Evolutionary conservation across 2,888 invertebrate genomes (phyloP), one percentile per base, ranked within the genome.

Genomic region (Odontocerum albicorne): DNA sequence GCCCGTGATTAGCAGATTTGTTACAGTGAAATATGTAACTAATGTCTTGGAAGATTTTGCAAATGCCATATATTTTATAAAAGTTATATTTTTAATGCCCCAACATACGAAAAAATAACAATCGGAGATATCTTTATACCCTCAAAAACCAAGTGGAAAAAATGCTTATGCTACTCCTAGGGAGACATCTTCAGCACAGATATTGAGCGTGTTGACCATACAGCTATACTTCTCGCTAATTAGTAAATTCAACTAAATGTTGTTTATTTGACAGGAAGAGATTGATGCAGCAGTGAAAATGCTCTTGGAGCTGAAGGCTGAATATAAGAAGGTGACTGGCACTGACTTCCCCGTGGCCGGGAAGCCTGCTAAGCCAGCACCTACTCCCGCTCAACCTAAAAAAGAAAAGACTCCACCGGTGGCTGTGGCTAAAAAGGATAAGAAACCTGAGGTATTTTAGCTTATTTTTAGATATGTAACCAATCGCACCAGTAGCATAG

Each of bases 281-380:
- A 67, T 87, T 20, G 84, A 85, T 60, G 73, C 73, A 2, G 85
- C 78, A 62, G 83, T 82, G 1, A 80, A 83, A 66, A 70, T 69
- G 59, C 72, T 87, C 20, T 70, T 86, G 49, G 74, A 76, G 15
- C 66, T 87, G 17, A 89, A 88, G 66, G 70, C 74, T 0, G 73
- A 83, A 49, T 88, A 83, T 67, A 85, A 86, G 65, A 65, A 71
- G 8, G 72, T 74, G 60, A 83, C 85, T 0, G 87, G 86, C 1
- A 64, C 72, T 1, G 74, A 77, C 12, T 80, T 71, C 63, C 70
- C 65, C 2, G 67, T 72, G 55, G 69, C 73, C 0, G 60, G 52
- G 1, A 53, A 65, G 60, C 55, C 59, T 4, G 64, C 67, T 2
- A 70, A 69, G 4, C 42, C 63, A 35, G 71, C 71, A 38, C 63